Evolutionary conservation across 1,140 invertebrate genomes (phyloP).

Genomic region (Drosophila pruinosa): DNA sequence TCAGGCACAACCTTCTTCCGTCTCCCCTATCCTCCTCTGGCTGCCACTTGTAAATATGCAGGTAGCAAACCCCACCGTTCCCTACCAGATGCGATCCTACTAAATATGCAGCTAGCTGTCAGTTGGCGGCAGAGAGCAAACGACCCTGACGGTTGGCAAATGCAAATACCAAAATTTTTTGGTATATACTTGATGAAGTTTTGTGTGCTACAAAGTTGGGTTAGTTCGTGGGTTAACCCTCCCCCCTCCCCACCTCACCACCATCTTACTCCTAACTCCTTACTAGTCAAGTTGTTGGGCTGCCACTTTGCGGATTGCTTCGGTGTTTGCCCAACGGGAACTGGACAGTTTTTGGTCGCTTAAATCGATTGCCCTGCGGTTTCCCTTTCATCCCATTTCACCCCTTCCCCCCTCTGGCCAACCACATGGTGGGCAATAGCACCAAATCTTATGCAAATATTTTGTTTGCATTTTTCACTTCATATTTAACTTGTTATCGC

Average conservation of each 20-base stretch:
- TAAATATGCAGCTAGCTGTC: conserved; percentile 21
- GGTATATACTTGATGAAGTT: conserved; percentile 12
- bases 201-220: not conserved
- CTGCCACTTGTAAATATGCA: not conserved
- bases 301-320: conserved; percentile 19
- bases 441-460: conserved; percentile 75
- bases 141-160: conserved; percentile 54
- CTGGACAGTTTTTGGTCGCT: conserved; percentile 31
- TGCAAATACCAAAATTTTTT: conserved; percentile 63
- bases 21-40: not conserved
- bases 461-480: conserved; percentile 77
- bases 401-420: not conserved
- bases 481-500: conserved; percentile 73
- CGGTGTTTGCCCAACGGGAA: conserved; percentile 17
- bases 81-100: not conserved
- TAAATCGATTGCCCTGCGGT: conserved; percentile 58
- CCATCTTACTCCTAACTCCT: not conserved
- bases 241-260: not conserved
- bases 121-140: not conserved
- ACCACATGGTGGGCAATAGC: not conserved
- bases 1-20: conserved; percentile 6
- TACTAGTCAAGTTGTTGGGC: conserved; percentile 7
- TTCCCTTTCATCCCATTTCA: not conserved
- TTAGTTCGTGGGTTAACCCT: not conserved
- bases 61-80: not conserved